Base-by-base conservation (phyloP, 1,140 invertebrate genomes). In the Achroia grisella region DNA sequence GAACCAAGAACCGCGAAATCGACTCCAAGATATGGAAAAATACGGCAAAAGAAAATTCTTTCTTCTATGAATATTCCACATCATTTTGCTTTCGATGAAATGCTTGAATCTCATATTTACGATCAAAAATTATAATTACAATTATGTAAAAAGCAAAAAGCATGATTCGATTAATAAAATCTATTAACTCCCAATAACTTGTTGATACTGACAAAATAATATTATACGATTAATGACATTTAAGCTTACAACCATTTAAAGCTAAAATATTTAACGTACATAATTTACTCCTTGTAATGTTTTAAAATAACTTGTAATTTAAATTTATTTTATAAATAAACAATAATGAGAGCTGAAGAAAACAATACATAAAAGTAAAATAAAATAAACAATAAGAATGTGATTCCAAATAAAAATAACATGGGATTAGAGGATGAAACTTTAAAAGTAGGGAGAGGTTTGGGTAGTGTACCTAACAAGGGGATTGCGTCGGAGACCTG, bases 401-500 rank as follows among this genome's bases (percentile, higher is more conserved):
- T 63, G 17, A 23, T 23, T 23, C 66, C 48, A 66, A 41, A 60
- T 60, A 59, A 57, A 50, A 62, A 68, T 63, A 58, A 53, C 49
- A 35, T 35, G 49, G 62, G 59, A 63, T 42, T 56, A 32, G 58
- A 55, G 51, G 71, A 60, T 45, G 52, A 67, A 63, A 49, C 48
- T 3, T 23, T 31, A 47, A 61, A 56, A 56, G 55, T 55, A 52
- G 60, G 73, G 65, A 57, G 51, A 70, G 57, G 69, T 60, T 58
- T 76, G 75, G 77, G 69, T 48, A 70, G 83, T 87, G 84, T 96
- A 95, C 94, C 94, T 95, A 95, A 93, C 91, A 96, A 88, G 88
- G 94, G 94, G 89, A 96, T 95, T 87, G 94, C 94, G 88, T 97
- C 95, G 88, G 95, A 97, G 87, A 96, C 94, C 90, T 96, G 93